These are phyloP conservation scores for Dryas iulia DNA, from an alignment of 1,140 invertebrate species.

Conservation along the genomic window DNA sequence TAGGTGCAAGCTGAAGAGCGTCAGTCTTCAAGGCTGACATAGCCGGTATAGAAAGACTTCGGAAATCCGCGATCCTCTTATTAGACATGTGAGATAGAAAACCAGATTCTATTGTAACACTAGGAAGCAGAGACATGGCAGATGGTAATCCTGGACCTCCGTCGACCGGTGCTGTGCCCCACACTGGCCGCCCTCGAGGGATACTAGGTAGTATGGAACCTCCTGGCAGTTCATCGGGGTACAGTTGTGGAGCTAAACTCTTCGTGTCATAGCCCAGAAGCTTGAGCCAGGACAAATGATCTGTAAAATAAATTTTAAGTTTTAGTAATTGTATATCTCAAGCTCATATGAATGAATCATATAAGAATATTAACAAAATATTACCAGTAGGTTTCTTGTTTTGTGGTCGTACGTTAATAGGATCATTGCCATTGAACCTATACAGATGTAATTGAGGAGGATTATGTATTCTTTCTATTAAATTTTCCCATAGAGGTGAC, in stretches of 20 bases:
- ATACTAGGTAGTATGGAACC: conserved; percentile 82
- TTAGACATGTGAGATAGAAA: conserved; percentile 89
- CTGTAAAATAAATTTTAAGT: conserved; percentile 74
- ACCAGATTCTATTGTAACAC: conserved; percentile 87
- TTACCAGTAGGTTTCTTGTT: conserved; percentile 88
- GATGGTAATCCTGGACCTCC: conserved; percentile 73
- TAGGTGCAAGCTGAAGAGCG: conserved; percentile 85
- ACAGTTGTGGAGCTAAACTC: conserved; percentile 92
- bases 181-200: conserved; percentile 81
- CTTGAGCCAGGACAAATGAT: conserved; percentile 91
- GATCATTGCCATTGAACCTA: conserved; percentile 95
- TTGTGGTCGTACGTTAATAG: conserved; percentile 90
- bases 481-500: conserved; percentile 93
- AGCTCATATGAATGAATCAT: too few relatives aligned
- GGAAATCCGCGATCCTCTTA: conserved; percentile 86
- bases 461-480: conserved; percentile 87
- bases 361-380: conserved; percentile 3
- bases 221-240: conserved; percentile 83
- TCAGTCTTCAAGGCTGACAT: conserved; percentile 88
- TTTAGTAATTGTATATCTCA: neutral
- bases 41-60: conserved; percentile 86
- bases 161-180: conserved; percentile 79
- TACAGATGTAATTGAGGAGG: conserved; percentile 93
- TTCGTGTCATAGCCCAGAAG: conserved; percentile 92
- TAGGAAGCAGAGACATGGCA: conserved; percentile 77